A percentile compares a stretch with the other conserved stretches of the same genome.
phyloP scores from a whole-genome alignment of 2,113 vertebrate genomes.

The Pelmatolapia mariae region DNA sequence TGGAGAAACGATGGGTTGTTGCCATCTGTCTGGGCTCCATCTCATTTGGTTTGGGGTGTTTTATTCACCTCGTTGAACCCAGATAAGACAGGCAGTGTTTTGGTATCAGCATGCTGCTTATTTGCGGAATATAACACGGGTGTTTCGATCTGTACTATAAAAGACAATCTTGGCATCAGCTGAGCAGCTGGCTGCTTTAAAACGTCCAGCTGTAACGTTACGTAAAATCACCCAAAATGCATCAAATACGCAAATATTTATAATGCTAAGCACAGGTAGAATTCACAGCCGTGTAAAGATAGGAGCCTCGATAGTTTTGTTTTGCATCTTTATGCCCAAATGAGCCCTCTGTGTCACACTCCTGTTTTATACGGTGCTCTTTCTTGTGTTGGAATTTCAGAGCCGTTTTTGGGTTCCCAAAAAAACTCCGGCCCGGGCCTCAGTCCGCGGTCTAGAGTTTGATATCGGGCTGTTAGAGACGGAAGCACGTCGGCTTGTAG shows the following conservation, averaged over 20 bases:
- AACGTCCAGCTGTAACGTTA: background rate
- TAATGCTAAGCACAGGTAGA: background rate
- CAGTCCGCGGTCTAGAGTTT: constrained; percentile 76
- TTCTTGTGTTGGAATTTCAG: constrained; percentile 52
- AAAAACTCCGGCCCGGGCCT: constrained; percentile 69
- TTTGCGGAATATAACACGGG: fast-evolving
- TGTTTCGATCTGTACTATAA: background rate
- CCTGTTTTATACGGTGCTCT: background rate
- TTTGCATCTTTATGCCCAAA: background rate
- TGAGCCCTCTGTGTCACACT: background rate
- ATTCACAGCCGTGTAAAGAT: background rate
- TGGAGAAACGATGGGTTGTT: background rate
- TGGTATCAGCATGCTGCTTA: fast-evolving
- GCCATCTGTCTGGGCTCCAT: constrained; percentile 7
- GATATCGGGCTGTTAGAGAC: constrained; percentile 27
- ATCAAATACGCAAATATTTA: background rate
- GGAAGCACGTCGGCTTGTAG: constrained; percentile 12
- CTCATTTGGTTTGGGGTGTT: background rate
- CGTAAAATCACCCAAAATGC: background rate
- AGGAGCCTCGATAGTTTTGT: fast-evolving
- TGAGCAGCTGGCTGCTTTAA: background rate
- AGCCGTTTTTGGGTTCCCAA: constrained; percentile 58
- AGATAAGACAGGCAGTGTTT: background rate
- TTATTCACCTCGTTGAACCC: background rate
- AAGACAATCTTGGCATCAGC: background rate